Percentiles rank a stretch among this genome's conserved stretches.
Evolutionary conservation across 2,797 vertebrate species (phyloP).

Genomic region (Sternarchorhynchus goeldii): DNA sequence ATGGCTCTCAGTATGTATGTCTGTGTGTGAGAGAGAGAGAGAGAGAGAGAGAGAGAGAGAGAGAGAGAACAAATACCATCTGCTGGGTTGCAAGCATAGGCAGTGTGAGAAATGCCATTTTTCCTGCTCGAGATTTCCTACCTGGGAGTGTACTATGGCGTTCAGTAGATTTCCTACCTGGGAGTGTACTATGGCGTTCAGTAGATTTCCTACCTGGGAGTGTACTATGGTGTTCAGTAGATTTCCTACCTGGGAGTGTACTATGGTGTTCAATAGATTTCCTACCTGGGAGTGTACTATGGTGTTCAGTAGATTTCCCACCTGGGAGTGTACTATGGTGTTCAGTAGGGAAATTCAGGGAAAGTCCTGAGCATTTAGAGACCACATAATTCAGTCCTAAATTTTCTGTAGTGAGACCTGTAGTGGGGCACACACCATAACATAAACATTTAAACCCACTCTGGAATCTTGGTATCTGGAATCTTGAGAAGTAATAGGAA

Average conservation of each 20-base stretch:
- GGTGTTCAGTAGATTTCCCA: too few relatives aligned
- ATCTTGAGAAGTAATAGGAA: neutral
- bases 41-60: neutral
- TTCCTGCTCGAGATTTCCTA: too few relatives aligned
- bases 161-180: neutral
- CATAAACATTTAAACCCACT: neutral
- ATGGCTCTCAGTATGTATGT: constrained; percentile 1
- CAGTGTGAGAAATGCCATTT: neutral
- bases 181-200: neutral
- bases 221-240: too few relatives aligned
- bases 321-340: neutral
- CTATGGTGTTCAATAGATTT: too few relatives aligned
- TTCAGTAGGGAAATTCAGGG: neutral
- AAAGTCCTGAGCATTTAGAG: neutral
- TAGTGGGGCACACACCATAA: neutral
- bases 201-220: too few relatives aligned
- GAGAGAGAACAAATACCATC: constrained; percentile 2
- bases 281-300: too few relatives aligned
- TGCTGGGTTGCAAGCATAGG: neutral
- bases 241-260: too few relatives aligned
- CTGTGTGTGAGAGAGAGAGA: constrained; percentile 8
- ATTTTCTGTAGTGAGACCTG: neutral
- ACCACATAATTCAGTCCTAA: neutral
- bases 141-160: neutral
- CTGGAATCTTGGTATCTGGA: too few relatives aligned